Evolutionary conservation across 2,797 vertebrate genomes (phyloP).

Genomic region (Phataginus tricuspis): DNA sequence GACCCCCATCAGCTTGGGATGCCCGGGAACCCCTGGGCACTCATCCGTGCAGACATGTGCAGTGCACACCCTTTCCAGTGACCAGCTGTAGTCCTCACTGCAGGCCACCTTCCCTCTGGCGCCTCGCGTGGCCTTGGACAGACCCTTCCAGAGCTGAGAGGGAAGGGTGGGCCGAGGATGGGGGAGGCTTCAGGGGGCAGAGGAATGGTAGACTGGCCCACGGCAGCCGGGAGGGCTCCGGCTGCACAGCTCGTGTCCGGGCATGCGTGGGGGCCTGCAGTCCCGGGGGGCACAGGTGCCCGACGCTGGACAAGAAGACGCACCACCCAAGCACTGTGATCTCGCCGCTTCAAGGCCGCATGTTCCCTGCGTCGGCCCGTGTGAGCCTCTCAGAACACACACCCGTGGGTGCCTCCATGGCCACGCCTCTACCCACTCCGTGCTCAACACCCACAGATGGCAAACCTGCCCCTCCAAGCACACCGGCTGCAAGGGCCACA

Average conservation of each 20-base stretch:
- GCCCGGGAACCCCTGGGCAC: accelerated
- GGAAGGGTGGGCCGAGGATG: accelerated
- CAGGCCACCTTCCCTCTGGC: accelerated
- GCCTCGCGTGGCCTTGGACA: accelerated
- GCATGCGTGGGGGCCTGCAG: accelerated
- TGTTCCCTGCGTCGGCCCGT: accelerated
- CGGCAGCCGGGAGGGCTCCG: accelerated
- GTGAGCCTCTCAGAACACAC: not conserved
- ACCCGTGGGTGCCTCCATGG: not conserved
- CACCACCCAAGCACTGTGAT: no score
- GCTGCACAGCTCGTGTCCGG: accelerated
- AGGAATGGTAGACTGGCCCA: accelerated
- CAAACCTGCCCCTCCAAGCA: not conserved
- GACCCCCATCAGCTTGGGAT: not conserved
- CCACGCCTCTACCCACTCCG: constrained; percentile 17
- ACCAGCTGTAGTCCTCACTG: not conserved
- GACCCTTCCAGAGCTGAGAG: not conserved
- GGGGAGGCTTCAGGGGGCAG: no score
- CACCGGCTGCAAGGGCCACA: accelerated
- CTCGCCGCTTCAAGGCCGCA: not conserved
- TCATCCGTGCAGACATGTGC: accelerated
- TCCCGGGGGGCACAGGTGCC: not conserved
- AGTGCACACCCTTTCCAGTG: no score
- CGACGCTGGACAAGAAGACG: accelerated
- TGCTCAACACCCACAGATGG: constrained; percentile 34